phyloP scores from a whole-genome alignment of 2,797 vertebrate species.

The Pelobates cultripes region DNA sequence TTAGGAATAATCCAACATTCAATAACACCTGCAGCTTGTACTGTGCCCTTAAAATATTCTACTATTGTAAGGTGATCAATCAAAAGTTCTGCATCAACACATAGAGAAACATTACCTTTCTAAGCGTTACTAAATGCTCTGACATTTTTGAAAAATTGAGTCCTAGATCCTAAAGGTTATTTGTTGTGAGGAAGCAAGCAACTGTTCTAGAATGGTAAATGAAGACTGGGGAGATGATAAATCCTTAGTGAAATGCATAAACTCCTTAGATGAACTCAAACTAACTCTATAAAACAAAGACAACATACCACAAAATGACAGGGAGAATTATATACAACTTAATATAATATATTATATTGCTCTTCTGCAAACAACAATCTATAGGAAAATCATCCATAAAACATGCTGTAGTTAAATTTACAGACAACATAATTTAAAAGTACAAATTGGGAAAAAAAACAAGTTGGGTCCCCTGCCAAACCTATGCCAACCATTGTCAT shows the following conservation, averaged over 20 bases:
- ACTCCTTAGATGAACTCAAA: constrained; percentile 32
- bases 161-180: constrained; percentile 60
- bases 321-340: constrained; percentile 6
- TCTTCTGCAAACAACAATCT: not conserved
- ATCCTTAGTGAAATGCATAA: constrained; percentile 57
- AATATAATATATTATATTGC: not conserved
- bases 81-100: constrained; percentile 45
- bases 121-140: constrained; percentile 61
- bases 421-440: not conserved
- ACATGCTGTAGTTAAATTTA: not conserved
- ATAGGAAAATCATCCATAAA: not conserved
- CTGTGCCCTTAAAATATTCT: constrained; percentile 51
- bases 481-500: not conserved
- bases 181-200: constrained; percentile 57
- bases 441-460: not conserved
- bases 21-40: not conserved
- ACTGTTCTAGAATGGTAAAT: constrained; percentile 59
- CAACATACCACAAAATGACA: constrained; percentile 52
- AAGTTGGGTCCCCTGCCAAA: not conserved
- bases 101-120: constrained; percentile 52
- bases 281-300: constrained; percentile 40
- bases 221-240: constrained; percentile 60
- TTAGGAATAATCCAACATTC: too few species aligned
- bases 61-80: constrained; percentile 52
- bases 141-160: constrained; percentile 62